Evolutionary conservation across 2,113 vertebrate species (phyloP), one percentile per base, ranked within the genome.

Genomic region (Oostethus manadensis): DNA sequence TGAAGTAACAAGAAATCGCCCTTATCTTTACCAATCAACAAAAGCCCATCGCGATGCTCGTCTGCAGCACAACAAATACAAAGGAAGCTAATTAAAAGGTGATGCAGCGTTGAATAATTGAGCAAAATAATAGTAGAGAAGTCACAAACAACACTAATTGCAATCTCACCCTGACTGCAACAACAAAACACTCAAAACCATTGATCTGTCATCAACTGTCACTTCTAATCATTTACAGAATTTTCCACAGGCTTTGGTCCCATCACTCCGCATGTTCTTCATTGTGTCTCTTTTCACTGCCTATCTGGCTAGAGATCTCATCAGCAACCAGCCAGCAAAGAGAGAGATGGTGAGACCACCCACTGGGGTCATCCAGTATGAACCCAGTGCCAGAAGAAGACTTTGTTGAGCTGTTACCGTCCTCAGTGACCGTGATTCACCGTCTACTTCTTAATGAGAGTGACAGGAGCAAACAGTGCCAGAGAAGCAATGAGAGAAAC

Each of bases 211-310:
- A 22, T 61, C 20, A 51, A 23, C 58, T 73, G 69, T 68, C 64
- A 17, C 35, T 23, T 43, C 33, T 20, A 33, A 63, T 80, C 73
- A 58, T 48, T 20, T 21, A 8, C 33, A 56, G 64, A 53, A 10
- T 68, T 58, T 55, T 22, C 15, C 67, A 35, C 33, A 70, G 58
- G 64, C 60, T 70, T 80, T 73, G 74, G 58, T 78, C 40, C 70
- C 14, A 53, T 86, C 77, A 75, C 46, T 79, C 64, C 54, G 54
- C 66, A 68, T 70, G 66, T 57, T 68, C 74, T 50, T 80, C 66
- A 62, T 42, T 65, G 71, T 70, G 62, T 72, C 33, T 26, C 71
- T 64, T 68, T 73, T 64, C 66, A 70, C 59, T 2, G n/a, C 60
- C 59, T 53, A 43, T 59, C 73, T 61, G 38, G 22, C 18, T 17